phyloP scores from a whole-genome alignment of 2,113 vertebrate species.

The Mesembrinibis cayennensis region DNA sequence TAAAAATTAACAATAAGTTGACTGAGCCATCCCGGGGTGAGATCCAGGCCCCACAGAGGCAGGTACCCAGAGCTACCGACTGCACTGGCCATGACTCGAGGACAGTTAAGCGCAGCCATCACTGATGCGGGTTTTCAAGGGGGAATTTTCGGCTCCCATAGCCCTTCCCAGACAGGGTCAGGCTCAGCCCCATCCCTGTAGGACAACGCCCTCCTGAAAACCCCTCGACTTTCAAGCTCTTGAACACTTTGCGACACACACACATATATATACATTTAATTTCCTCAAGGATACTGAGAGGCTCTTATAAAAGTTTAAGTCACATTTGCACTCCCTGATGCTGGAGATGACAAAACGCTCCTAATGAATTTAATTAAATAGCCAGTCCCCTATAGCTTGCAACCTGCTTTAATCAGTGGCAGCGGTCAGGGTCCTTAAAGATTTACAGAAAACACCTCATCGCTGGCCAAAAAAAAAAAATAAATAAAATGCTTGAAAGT shows the following conservation, averaged over 20 bases:
- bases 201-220: background rate
- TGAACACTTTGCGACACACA: background rate
- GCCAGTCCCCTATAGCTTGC: background rate
- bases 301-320: background rate
- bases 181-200: background rate
- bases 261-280: background rate
- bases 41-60: background rate
- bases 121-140: background rate
- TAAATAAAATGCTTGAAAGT: background rate
- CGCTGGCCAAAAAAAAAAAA: background rate
- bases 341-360: background rate
- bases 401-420: background rate
- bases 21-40: rapidly evolving
- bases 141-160: background rate
- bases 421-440: background rate
- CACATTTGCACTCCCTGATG: background rate
- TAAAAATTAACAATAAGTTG: background rate
- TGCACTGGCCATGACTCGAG: rapidly evolving
- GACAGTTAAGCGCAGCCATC: background rate
- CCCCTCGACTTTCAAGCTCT: background rate
- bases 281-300: background rate
- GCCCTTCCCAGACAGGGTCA: background rate
- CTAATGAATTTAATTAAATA: background rate
- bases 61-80: background rate
- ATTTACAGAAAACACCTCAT: background rate